Base-by-base conservation (phyloP, 2,888 invertebrate species). In the Barypeithes pellucidus region DNA sequence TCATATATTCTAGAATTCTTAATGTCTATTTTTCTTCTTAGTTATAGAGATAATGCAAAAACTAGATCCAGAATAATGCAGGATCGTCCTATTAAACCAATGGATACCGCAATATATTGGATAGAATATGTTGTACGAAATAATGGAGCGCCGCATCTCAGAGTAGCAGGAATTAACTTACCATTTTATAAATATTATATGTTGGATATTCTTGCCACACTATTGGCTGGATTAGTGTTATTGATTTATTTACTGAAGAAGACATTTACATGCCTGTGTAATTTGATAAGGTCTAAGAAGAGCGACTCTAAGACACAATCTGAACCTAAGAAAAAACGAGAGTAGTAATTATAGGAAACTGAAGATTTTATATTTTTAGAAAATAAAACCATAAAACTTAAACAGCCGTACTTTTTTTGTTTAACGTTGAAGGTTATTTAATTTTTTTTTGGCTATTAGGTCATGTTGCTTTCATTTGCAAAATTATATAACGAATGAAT, bases 61-160 rank as follows among this genome's bases (percentile, higher is more conserved):
- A 50, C 12, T 29, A 76, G 79, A 72, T 82, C 82, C 5, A 69
- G 50, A 62, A 52, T 83, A 33, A 73, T 83, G 60, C 79, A 78
- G 36, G 83, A 83, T 52, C 77, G 80, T 52, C 81, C 80, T 9
- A 61, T 80, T 22, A 80, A 80, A 41, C 83, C 82, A 0, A 72
- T 80, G 45, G 80, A 82, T 45, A 71, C 72, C 3, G 82, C 82
- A 14, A 77, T 78, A 41, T 83, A 79, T 72, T 84, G 84, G 83
- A 77, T 80, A 0, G 80, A 82, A 70, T 82, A 82, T 65, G 81
- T 83, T 8, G 75, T 81, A 5, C 74, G 80, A 20, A 78, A 81
- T 70, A 77, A 78, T 52, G 83, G 83, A 11, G 82, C 84, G 0
- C 75, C 76, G 11, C 83, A 84, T 77, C 76, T 84, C 39, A 78